Evolutionary conservation across 2,888 invertebrate genomes (phyloP), one percentile per base, ranked within the genome.

Genomic region (Drosophila nr. perissopoda): DNA sequence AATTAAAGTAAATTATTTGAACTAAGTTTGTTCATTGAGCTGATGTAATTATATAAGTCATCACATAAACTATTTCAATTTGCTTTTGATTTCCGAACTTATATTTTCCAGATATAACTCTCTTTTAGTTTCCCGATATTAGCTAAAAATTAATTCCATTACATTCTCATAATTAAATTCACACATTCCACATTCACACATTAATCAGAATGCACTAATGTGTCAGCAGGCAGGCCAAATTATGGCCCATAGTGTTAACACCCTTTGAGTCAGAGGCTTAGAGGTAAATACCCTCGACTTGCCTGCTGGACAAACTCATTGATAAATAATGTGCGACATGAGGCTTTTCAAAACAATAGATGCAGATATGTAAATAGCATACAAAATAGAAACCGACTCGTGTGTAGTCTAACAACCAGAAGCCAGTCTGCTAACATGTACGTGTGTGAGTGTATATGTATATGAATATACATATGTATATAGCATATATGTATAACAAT

Each of bases 301-400:
- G n/a, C 6, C 33, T 34, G 33, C n/a, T 48, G 33, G 11, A 13
- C 36, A 18, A n/a, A 16, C 53, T 36, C 70, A 65, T 64, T 70
- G 64, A 66, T 74, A 67, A 53, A 57, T 73, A 69, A 78, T 69
- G 72, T 69, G 70, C 59, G 54, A 66, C 73, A 73, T 53, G 68
- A 72, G 85, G 77, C 73, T 56, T 75, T 81, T 73, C 42, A 67
- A 83, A 83, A 83, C 87, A 87, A 85, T 71, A 78, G 82, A 72
- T 49, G 65, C 58, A 86, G 79, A 75, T 84, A 80, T 87, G 81
- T 74, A 86, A 85, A 85, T 85, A 73, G 72, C 79, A 62, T 62
- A 56, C 62, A 68, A 74, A 78, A 75, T 68, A 62, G 29, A 69
- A 72, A 48, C 33, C 54, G 58, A 69, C 68, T 66, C 61, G 64